phyloP scores from a whole-genome alignment of 2,797 vertebrate genomes.

The Anableps anableps region DNA sequence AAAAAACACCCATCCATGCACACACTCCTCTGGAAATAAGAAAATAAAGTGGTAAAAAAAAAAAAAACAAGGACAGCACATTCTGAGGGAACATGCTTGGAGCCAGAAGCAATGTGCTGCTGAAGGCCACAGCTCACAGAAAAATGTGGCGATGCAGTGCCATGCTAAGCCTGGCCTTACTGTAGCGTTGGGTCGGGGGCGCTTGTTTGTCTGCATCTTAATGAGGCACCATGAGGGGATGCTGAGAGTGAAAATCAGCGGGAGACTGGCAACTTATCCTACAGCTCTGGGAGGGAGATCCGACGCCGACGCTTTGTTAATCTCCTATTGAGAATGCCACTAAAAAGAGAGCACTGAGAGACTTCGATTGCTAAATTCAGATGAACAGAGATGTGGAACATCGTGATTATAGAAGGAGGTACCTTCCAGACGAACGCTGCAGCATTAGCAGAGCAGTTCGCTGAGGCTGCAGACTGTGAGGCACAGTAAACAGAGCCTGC shows the following conservation, averaged over 20 bases:
- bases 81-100: slow-evolving; percentile 42
- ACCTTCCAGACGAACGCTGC: slow-evolving; percentile 22
- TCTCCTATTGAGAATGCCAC: slow-evolving; percentile 46
- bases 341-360: slow-evolving; percentile 32
- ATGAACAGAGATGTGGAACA: slow-evolving; percentile 29
- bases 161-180: slow-evolving; percentile 46
- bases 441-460: slow-evolving; percentile 20
- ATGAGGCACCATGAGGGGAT: slow-evolving; percentile 77
- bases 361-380: slow-evolving; percentile 21
- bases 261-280: slow-evolving; percentile 57
- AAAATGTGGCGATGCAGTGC: slow-evolving; percentile 23
- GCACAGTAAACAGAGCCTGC: slow-evolving; percentile 33
- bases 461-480: slow-evolving; percentile 27
- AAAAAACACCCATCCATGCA: background rate
- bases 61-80: slow-evolving; percentile 15
- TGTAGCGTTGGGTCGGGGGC: slow-evolving; percentile 54
- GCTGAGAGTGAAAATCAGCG: slow-evolving; percentile 68
- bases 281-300: slow-evolving; percentile 52
- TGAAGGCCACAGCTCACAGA: slow-evolving; percentile 51
- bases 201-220: slow-evolving; percentile 71
- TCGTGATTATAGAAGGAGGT: slow-evolving; percentile 35
- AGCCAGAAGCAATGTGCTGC: slow-evolving; percentile 30
- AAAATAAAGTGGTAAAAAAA: background rate
- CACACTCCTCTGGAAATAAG: slow-evolving; percentile 15
- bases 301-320: slow-evolving; percentile 50